A percentile compares a stretch with the other conserved stretches of the same genome.
These are phyloP conservation scores for Brachyhypopomus gauderio DNA, from an alignment of 2,113 vertebrate genomes.

Conservation along the genomic window DNA sequence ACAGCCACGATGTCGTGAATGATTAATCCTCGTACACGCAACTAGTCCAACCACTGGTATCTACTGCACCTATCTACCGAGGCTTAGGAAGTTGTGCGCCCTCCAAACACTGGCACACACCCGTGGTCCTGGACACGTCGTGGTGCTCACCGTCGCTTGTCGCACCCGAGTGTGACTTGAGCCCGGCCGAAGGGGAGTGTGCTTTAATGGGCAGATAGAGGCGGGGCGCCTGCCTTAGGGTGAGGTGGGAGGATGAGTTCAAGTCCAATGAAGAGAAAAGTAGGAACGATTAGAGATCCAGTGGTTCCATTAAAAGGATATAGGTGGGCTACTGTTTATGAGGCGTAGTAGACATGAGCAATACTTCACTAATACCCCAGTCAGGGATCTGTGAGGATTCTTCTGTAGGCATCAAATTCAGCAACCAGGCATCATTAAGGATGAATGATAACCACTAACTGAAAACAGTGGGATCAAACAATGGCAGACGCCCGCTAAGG, in stretches of 20 bases:
- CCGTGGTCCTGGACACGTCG: constrained; percentile 3
- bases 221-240: constrained; percentile 54
- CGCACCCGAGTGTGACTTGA: constrained; percentile 48
- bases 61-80: not conserved
- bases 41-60: not conserved
- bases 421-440: not conserved
- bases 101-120: too few relatives aligned
- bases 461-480: not conserved
- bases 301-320: not conserved
- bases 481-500: not conserved
- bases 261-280: constrained; percentile 4
- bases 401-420: not conserved
- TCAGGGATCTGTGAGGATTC: not conserved
- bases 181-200: constrained; percentile 62
- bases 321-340: not conserved
- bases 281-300: not conserved
- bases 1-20: constrained; percentile 65
- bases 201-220: constrained; percentile 65
- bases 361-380: not conserved
- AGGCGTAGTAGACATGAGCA: not conserved
- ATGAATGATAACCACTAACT: not conserved
- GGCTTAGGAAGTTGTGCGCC: not conserved
- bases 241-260: constrained; percentile 36
- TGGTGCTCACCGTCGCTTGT: constrained; percentile 36
- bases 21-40: constrained; percentile 26